phyloP scores from a whole-genome alignment of 2,113 vertebrate genomes.

The Odontesthes bonariensis region DNA sequence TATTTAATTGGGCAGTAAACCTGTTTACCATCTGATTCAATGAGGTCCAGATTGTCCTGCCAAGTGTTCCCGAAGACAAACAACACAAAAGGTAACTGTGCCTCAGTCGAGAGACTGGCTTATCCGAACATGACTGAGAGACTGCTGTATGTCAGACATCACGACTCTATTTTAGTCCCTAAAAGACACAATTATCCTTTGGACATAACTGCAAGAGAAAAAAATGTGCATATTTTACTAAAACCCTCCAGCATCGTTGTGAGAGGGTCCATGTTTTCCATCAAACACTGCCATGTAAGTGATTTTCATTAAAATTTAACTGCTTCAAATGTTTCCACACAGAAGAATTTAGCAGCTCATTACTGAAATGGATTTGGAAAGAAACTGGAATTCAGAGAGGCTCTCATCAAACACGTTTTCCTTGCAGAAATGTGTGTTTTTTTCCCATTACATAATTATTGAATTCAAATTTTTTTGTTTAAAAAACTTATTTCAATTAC shows the following conservation, averaged over 20 bases:
- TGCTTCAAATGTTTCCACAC: slow-evolving; percentile 42
- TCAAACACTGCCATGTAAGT: slow-evolving; percentile 11
- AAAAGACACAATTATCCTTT: not conserved
- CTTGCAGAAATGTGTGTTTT: too few relatives aligned
- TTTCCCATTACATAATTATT: too few relatives aligned
- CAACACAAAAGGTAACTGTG: not conserved
- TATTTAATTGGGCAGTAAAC: slow-evolving; percentile 5
- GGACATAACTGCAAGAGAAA: not conserved
- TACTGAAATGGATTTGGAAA: slow-evolving; percentile 39
- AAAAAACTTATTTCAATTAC: slow-evolving; percentile 16
- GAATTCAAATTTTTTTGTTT: not conserved
- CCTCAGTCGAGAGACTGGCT: not conserved
- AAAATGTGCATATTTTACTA: not conserved
- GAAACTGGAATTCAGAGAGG: slow-evolving; percentile 1
- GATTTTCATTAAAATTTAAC: slow-evolving; percentile 51
- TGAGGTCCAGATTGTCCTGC: slow-evolving; percentile 7
- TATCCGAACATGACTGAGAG: not conserved
- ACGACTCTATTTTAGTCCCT: not conserved
- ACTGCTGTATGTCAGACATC: not conserved
- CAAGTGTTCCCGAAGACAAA: slow-evolving; percentile 1
- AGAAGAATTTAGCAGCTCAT: slow-evolving; percentile 42
- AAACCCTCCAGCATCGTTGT: not conserved
- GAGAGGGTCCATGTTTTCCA: not conserved
- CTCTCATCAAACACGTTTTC: not conserved
- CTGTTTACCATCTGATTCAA: not conserved